Base-by-base conservation (phyloP, 1,140 invertebrate species). In the Nasonia longicornis region DNA sequence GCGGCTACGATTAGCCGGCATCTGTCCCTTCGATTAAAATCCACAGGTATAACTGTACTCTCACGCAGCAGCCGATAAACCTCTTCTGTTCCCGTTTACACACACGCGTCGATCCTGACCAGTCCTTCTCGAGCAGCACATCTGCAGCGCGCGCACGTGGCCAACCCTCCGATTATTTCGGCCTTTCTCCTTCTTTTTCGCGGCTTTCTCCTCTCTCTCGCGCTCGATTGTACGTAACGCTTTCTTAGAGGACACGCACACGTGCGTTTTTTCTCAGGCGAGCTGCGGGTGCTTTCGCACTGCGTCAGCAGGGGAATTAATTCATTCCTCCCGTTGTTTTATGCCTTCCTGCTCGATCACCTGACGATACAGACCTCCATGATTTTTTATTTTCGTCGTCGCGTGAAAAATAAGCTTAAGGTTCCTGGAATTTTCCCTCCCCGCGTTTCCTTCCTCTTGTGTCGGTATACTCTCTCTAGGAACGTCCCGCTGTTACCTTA, bases 151-250 rank as follows among this genome's bases (percentile, higher is more conserved):
- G 48, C 45, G 67, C 67, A 38, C 67, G 31, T 70, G 29, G 29
- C 8, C 69, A 71, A 42, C 35, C 69, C 69, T 82, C 84, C 77
- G 84, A 38, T 58, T 6, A 58, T 52, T 79, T 22, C 77, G 80
- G 64, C 79, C 73, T 79, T 78, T 69, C 80, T 84, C 82, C 80
- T 79, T 58, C 35, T 80, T 67, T 66, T 79, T 67, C 64, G 26
- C 20, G n/a, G 63, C 31, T 70, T 70, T 70, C 67, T 70, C 67
- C 67, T 70, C 67, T 22, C 31, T 35, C 4, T 3, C 31, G 31
- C 64, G n/a, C 26, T 2, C 26, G 22, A 67, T 26, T 31, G 10
- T 3, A 67, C 22, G 3, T 16, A 31, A 10, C 26, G 67, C 63
- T 66, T 66, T 66, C 63, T 66, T 66, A 10, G 63, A 66, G 63